phyloP scores from a whole-genome alignment of 30 jellyfish, hydroid and myxozoan genomes.

The Aurelia sp. region DNA sequence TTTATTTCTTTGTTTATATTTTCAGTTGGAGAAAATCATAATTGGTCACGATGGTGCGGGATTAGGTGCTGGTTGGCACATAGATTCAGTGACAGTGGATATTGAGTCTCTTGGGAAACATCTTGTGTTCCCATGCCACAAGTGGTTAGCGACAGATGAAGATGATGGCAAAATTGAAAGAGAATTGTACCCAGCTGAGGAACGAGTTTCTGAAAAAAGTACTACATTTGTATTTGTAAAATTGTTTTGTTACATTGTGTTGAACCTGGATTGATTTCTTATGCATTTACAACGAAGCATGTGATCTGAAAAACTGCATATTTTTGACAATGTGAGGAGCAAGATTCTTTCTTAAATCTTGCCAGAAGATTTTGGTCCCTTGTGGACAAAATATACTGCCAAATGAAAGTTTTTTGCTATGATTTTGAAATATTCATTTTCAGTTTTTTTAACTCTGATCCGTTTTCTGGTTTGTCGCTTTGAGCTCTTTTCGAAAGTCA shows the following conservation, averaged over 20 bases:
- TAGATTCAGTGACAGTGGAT: constrained; percentile 91
- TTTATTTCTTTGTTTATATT: background rate
- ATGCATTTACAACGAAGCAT: too few relatives aligned
- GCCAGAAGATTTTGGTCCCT: too few relatives aligned
- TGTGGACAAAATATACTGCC: too few relatives aligned
- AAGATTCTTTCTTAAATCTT: too few relatives aligned
- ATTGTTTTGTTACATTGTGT: background rate
- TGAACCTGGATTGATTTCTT: too few relatives aligned
- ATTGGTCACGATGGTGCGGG: constrained; percentile 99
- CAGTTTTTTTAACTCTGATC: too few relatives aligned
- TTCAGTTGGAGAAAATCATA: constrained; percentile 78
- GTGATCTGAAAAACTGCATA: too few relatives aligned
- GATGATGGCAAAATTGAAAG: constrained; percentile 97
- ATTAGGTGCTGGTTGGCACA: constrained; percentile 96
- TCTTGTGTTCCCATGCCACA: constrained; percentile 89
- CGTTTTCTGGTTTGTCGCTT: too few relatives aligned
- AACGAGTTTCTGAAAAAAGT: constrained; percentile 76
- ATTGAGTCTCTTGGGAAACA: constrained; percentile 97
- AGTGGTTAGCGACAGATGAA: constrained; percentile 97
- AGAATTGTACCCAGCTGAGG: constrained; percentile 92
- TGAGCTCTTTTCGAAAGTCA: too few relatives aligned
- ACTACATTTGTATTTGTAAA: background rate
- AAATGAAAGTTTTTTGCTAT: too few relatives aligned
- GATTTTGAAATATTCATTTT: too few relatives aligned
- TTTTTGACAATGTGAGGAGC: too few relatives aligned